Evolutionary conservation across 1,140 invertebrate genomes (phyloP).

Genomic region (Hydropsyche tenuis): DNA sequence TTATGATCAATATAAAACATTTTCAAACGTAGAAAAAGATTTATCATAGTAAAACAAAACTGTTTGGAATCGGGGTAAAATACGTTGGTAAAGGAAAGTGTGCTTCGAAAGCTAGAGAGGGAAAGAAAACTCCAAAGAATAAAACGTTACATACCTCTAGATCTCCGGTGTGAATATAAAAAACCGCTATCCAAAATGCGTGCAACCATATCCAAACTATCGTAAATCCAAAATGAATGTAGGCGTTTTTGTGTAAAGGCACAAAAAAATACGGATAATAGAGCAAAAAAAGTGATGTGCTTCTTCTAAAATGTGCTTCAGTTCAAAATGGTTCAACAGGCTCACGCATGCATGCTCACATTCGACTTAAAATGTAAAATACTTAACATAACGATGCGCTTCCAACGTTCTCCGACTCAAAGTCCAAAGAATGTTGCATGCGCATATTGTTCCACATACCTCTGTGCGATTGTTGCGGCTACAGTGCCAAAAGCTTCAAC

Average conservation of each 20-base stretch:
- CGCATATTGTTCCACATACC: conserved; percentile 20
- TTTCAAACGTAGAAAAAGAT: neutral
- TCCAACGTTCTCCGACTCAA: no score
- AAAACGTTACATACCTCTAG: conserved; percentile 26
- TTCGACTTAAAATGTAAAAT: conserved; percentile 9
- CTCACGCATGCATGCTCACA: conserved; percentile 28
- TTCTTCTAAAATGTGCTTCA: conserved; percentile 19
- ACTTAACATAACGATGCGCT: neutral
- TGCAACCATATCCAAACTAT: conserved; percentile 23
- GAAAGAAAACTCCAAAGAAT: no score
- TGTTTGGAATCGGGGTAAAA: neutral
- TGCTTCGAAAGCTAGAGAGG: neutral
- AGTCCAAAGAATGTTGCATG: neutral
- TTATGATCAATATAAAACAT: neutral
- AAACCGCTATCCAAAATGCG: conserved; percentile 18
- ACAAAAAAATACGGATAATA: conserved; percentile 1
- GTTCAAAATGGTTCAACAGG: neutral
- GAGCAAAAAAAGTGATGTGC: conserved; percentile 15
- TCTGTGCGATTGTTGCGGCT: neutral
- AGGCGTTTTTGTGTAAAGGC: neutral
- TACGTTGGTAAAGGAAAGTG: neutral
- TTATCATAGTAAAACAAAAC: neutral
- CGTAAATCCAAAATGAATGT: neutral
- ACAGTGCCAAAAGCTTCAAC: conserved; percentile 22
- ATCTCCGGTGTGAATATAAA: neutral